Evolutionary conservation across 2,113 vertebrate species (phyloP), one percentile per base, ranked within the genome.

Genomic region (Xiphorhynchus elegans): DNA sequence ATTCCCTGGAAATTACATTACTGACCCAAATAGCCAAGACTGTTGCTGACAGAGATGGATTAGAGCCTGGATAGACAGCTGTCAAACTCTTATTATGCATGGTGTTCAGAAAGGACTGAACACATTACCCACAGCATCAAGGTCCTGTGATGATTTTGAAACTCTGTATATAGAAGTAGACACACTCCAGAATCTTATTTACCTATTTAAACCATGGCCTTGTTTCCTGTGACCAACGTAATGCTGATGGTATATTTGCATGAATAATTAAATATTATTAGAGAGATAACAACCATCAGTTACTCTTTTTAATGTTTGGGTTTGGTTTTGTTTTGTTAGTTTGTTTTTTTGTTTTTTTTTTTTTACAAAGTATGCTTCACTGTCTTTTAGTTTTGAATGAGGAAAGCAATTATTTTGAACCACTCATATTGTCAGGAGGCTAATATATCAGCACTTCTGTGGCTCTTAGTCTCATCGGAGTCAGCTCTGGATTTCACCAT

Each of bases 101-200:
- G 1, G 42, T 49, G 42, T 73, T 56, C 67, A 79, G 58, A 84
- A 87, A 64, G 28, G 23, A 19, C 17, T 56, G 60, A 63, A 44
- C 31, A 25, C 0, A 0, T 42, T 40, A 37, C 11, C 20, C 53
- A 10, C 0, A 1, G 33, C 25, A 64, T 10, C 0, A 3, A 78
- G 7, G 15, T 44, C 37, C 53, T 79, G 5, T 26, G 44, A 9
- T n/a, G 50, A 66, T 84, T 83, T 53, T 93, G 37, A 47, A 8
- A 15, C 26, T 83, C 28, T n/a, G 10, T 15, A 35, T 2, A 31
- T 4, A 53, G 16, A 79, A 46, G 24, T 3, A 25, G 13, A 89
- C 44, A 33, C 18, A 29, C 2, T 64, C 19, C 31, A 80, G 40
- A 33, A 12, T 26, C 16, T 39, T 33, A 28, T 26, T 79, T 50